phyloP scores from a whole-genome alignment of 2,888 invertebrate genomes.

The Agrilus mali region DNA sequence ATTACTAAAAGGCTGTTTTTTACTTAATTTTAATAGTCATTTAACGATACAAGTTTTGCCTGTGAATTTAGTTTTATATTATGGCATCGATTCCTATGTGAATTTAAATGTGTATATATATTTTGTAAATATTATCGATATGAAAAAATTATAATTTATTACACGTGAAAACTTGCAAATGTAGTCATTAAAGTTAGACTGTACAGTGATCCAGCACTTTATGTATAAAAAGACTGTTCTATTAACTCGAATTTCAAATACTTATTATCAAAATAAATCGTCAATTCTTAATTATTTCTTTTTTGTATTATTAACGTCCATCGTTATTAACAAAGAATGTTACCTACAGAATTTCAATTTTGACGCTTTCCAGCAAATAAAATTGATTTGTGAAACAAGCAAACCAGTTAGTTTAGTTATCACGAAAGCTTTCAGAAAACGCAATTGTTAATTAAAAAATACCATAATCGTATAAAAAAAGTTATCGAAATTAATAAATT shows the following conservation, averaged over 20 bases:
- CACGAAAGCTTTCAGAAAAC: too few relatives aligned
- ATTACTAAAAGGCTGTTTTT: conserved; percentile 14
- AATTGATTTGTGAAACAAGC: too few relatives aligned
- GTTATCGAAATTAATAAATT: too few relatives aligned
- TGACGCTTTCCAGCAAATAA: too few relatives aligned
- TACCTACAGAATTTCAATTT: too few relatives aligned
- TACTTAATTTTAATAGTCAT: conserved; percentile 11
- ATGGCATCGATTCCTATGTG: neutral
- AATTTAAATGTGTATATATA: neutral
- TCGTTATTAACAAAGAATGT: too few relatives aligned
- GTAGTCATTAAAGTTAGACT: neutral
- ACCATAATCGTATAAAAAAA: too few relatives aligned
- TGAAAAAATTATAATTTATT: neutral
- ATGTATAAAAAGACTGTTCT: neutral
- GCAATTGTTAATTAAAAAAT: too few relatives aligned
- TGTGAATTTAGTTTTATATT: conserved; percentile 3
- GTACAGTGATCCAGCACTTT: neutral
- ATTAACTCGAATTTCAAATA: neutral
- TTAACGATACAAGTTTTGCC: neutral
- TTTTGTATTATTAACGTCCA: too few relatives aligned
- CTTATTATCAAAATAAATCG: neutral
- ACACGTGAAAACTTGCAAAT: neutral
- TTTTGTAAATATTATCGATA: neutral
- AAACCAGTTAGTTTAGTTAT: too few relatives aligned
- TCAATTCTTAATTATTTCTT: too few relatives aligned